Evolutionary conservation across 2,113 vertebrate species (phyloP).

Genomic region (Megaceryle maxima): DNA sequence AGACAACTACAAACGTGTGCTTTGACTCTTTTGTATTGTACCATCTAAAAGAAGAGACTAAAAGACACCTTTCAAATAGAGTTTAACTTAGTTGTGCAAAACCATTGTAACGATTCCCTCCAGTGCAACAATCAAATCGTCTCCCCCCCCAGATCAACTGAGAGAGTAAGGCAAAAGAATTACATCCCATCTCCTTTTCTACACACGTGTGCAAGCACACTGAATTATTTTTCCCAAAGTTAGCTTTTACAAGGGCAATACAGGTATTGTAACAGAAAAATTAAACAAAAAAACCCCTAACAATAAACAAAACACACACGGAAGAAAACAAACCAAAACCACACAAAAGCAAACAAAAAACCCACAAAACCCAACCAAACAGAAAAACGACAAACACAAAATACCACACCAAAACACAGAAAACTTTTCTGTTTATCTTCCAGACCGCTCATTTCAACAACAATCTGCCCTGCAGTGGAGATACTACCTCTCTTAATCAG

Average conservation of each 20-base stretch:
- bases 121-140: not conserved
- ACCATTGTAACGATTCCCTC: not conserved
- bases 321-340: not conserved
- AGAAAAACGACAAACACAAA: not conserved
- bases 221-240: not conserved
- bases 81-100: not conserved
- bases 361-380: no score
- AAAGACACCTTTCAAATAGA: not conserved
- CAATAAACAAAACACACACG: no score
- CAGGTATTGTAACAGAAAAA: not conserved
- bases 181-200: not conserved
- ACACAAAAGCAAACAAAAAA: no score
- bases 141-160: not conserved
- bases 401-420: no score
- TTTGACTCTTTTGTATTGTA: not conserved
- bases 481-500: not conserved
- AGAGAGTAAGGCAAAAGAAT: not conserved
- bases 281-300: no score
- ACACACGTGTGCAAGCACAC: not conserved
- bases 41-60: not conserved
- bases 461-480: not conserved
- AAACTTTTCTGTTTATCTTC: not conserved
- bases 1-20: not conserved
- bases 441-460: not conserved
- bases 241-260: not conserved